Percentiles rank a stretch among this genome's conserved stretches.
Evolutionary conservation across 2,888 invertebrate species (phyloP).

Genomic region (Ectemnius lituratus): DNA sequence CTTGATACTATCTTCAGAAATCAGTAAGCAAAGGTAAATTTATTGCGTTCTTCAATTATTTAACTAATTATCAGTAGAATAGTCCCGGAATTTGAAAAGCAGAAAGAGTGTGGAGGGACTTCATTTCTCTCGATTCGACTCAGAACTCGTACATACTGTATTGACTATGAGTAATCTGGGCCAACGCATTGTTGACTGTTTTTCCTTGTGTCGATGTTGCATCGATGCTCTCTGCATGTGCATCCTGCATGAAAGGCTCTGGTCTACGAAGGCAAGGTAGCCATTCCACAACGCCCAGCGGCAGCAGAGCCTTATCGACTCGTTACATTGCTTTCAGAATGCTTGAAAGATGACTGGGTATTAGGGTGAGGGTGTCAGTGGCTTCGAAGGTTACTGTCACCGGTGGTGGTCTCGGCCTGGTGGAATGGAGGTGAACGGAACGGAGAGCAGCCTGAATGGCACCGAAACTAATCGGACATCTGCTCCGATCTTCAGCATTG

Average conservation of each 20-base stretch:
- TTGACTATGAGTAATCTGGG: too few relatives aligned
- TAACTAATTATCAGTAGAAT: background rate
- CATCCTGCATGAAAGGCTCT: too few relatives aligned
- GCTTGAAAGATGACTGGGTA: constrained; percentile 63
- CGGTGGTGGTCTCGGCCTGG: constrained; percentile 38
- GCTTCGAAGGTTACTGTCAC: constrained; percentile 58
- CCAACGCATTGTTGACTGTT: too few relatives aligned
- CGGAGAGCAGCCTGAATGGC: constrained; percentile 74
- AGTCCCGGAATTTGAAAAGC: too few relatives aligned
- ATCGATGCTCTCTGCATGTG: too few relatives aligned
- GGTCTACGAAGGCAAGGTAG: too few relatives aligned
- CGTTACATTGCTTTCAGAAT: constrained; percentile 57
- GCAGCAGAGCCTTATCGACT: constrained; percentile 10
- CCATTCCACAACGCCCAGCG: too few relatives aligned
- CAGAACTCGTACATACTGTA: too few relatives aligned
- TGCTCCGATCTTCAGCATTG: constrained; percentile 87
- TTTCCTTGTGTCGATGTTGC: too few relatives aligned
- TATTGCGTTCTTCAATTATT: constrained; percentile 11
- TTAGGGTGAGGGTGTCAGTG: constrained; percentile 55
- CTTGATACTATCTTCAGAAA: constrained; percentile 28
- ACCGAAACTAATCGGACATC: constrained; percentile 82
- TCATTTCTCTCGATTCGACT: too few relatives aligned
- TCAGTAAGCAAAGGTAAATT: constrained; percentile 22
- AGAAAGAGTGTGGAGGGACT: too few relatives aligned
- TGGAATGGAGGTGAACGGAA: constrained; percentile 71